Conservation (phyloP, 2,797 vertebrate genomes). For the Protonibea diacanthus region DNA sequence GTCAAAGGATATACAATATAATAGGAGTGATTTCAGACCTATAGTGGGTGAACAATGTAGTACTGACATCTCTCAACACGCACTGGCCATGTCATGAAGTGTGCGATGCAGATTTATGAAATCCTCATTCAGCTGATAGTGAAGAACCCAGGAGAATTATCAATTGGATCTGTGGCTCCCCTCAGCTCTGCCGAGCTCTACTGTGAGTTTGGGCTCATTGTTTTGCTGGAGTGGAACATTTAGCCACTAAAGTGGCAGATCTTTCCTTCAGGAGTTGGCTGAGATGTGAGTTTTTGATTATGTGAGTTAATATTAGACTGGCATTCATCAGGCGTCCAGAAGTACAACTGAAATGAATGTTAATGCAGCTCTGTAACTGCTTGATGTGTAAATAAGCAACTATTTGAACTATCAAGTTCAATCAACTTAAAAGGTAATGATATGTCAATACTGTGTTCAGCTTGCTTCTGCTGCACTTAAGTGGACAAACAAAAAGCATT, state of each 20-base stretch:
- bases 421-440: not conserved
- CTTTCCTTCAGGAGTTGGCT: no score
- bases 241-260: no score
- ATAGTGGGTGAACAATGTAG: not conserved
- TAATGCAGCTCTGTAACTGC: not conserved
- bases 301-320: no score
- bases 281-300: no score
- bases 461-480: not conserved
- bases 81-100: not conserved
- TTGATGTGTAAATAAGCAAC: not conserved
- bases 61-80: no score
- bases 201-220: no score
- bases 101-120: not conserved
- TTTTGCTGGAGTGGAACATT: no score
- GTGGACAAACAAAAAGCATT: not conserved
- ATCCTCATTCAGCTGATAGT: no score
- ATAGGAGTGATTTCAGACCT: not conserved
- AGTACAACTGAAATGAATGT: not conserved
- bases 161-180: no score
- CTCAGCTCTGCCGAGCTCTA: no score
- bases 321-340: no score
- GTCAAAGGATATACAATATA: not conserved
- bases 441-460: not conserved
- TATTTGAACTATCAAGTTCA: not conserved
- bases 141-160: no score